Evolutionary conservation across 2,113 vertebrate genomes (phyloP), one percentile per base, ranked within the genome.

Genomic region (Calyptommatus sinebrachiatus): DNA sequence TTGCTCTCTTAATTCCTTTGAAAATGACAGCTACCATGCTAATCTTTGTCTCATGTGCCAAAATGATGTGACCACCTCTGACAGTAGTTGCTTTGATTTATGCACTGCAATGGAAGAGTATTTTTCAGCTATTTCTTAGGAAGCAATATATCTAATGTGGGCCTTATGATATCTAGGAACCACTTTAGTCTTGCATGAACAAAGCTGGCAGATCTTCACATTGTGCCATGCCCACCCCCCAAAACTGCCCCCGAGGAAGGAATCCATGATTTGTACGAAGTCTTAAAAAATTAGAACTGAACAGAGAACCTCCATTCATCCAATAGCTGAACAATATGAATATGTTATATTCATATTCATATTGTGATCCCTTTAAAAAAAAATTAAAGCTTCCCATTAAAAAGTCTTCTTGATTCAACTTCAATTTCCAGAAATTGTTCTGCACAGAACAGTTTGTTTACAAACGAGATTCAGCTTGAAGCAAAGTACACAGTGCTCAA

Each of bases 371-470:
- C 72, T 67, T 91, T 89, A 90, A 31, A 81, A 81, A n/a, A 41
- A 80, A 75, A 60, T 45, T 83, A 86, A 85, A 83, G 67, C 80
- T 57, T 73, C 71, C 81, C 53, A 82, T 88, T 92, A 86, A 85
- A 87, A 90, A 88, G 73, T 1, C 45, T 85, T 84, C 50, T 85
- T 79, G 63, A 29, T 88, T 88, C 82, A 88, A 89, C 86, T 67
- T 29, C n/a, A 31, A 50, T 78, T 81, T 90, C 85, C 84, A 85
- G 85, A 84, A 89, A 79, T 87, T 76, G 75, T 90, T 85, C 76
- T 83, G 62, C 87, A 53, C 26, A 79, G 70, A 62, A 24, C 41
- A 26, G 41, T 35, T 75, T 65, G 70, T 73, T 91, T 88, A 79
- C 67, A 88, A 87, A 78, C 79, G 79, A 87, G 78, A 81, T 69